Evolutionary conservation across 2,797 vertebrate species (phyloP), one percentile per base, ranked within the genome.

Genomic region (Corythornis leucogaster): DNA sequence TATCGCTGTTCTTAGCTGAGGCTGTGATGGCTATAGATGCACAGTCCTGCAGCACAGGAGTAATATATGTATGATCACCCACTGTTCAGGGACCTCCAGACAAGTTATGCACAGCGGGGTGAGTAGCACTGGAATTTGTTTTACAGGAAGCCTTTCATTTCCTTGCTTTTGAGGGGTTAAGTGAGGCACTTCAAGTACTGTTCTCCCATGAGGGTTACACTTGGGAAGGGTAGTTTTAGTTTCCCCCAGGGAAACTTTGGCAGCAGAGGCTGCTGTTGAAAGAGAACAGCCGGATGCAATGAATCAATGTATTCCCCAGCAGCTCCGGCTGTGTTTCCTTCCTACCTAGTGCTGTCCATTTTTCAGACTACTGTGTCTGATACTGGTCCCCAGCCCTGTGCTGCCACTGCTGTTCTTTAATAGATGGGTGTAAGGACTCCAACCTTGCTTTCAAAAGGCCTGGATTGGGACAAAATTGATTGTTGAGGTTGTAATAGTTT

Each of bases 121-220:
- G 84, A 93, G 87, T 30, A 95, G 89, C 92, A 7, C 15, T 93
- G 94, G 93, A 95, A 96, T 97, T 97, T 97, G 96, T 96, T 96
- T 96, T 97, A 96, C 96, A 97, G 96, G 95, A 96, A 96, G 95
- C 92, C 91, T 97, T 96, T 96, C 96, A 96, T 97, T 97, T 96
- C 94, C 96, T 87, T 89, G 94, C 93, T 96, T 96, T 93, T 91
- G 95, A 97, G 95, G 96, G 96, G 96, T 97, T 96, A 96, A 97
- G 96, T 89, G 93, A 97, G 94, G 91, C 94, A 93, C 96, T 97
- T 96, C 92, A 91, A 95, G 87, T 62, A 73, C 91, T 79, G 80
- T 21, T 96, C 57, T 93, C 95, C 88, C 95, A 30, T 3, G 91
- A 79, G 95, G 66, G 54, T 63, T 96, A 6, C 69, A 54, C 77